Conservation (phyloP, 2,888 invertebrate species). For the Drosophila maculinotata region DNA sequence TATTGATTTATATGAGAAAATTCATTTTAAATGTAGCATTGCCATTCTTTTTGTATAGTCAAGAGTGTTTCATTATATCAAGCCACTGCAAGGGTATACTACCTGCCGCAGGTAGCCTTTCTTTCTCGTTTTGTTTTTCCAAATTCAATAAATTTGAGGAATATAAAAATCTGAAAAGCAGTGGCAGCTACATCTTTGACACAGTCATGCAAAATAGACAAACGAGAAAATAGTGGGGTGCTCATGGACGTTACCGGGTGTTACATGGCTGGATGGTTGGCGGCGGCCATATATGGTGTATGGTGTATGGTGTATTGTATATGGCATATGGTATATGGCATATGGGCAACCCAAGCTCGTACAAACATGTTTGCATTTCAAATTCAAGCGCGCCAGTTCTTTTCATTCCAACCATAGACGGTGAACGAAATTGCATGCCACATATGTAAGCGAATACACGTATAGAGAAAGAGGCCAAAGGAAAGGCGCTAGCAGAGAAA, state of each 20-base stretch:
- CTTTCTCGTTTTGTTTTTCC: no score
- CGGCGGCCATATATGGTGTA: neutral
- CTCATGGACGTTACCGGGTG: no score
- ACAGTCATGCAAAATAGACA: conserved; percentile 54
- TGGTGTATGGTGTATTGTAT: neutral
- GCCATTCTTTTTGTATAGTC: no score
- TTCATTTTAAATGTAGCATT: no score
- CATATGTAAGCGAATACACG: conserved; percentile 10
- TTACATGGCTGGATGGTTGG: no score
- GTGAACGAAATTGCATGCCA: conserved; percentile 39
- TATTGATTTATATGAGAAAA: no score
- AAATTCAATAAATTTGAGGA: conserved; percentile 73
- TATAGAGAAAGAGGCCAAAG: conserved; percentile 22
- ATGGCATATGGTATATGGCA: conserved; percentile 1
- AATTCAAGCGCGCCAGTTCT: conserved; percentile 60
- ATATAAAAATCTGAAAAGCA: conserved; percentile 52
- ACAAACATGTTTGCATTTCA: conserved; percentile 73
- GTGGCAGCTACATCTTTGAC: conserved; percentile 56
- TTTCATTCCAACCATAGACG: conserved; percentile 30
- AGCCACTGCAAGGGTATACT: no score
- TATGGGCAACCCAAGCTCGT: conserved; percentile 22
- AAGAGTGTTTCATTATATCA: no score
- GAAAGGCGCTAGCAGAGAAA: conserved; percentile 4
- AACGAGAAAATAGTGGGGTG: conserved; percentile 27
- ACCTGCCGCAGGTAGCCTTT: no score